Conservation (phyloP, 2,888 invertebrate genomes). For the Ectemnius cavifrons region DNA sequence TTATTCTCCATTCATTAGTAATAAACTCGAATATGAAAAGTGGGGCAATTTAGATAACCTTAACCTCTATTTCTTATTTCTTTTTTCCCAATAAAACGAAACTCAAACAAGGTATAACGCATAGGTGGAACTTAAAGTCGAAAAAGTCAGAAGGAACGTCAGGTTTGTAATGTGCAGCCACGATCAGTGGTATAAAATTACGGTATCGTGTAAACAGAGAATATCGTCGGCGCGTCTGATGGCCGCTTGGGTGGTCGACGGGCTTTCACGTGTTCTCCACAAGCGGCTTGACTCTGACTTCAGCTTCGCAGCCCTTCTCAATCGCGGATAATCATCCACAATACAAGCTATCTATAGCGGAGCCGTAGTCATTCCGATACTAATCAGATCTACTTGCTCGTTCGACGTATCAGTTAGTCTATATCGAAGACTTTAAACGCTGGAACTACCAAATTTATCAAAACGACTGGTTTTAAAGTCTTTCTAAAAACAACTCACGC, state of each 20-base stretch:
- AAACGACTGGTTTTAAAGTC: too few relatives aligned
- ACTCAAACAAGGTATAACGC: background rate
- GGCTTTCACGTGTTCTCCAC: constrained; percentile 71
- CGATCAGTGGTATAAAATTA: constrained; percentile 76
- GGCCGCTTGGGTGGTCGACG: constrained; percentile 74
- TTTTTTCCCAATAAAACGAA: too few relatives aligned
- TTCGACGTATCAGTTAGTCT: too few relatives aligned
- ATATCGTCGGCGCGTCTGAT: constrained; percentile 75
- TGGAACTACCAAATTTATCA: too few relatives aligned
- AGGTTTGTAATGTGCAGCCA: constrained; percentile 55
- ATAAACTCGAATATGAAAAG: too few relatives aligned
- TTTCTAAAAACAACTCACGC: too few relatives aligned
- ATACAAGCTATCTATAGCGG: background rate
- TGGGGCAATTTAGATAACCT: too few relatives aligned
- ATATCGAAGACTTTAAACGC: too few relatives aligned
- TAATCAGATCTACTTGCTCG: background rate
- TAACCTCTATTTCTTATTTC: too few relatives aligned
- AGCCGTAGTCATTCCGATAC: background rate
- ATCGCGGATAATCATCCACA: background rate
- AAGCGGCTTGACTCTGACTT: constrained; percentile 58
- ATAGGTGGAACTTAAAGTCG: constrained; percentile 8
- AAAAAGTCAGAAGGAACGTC: constrained; percentile 42
- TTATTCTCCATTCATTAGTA: too few relatives aligned
- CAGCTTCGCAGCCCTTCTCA: constrained; percentile 25
- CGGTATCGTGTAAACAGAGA: constrained; percentile 74